Evolutionary conservation across 2,888 invertebrate species (phyloP).

Genomic region (Plebejus anna): DNA sequence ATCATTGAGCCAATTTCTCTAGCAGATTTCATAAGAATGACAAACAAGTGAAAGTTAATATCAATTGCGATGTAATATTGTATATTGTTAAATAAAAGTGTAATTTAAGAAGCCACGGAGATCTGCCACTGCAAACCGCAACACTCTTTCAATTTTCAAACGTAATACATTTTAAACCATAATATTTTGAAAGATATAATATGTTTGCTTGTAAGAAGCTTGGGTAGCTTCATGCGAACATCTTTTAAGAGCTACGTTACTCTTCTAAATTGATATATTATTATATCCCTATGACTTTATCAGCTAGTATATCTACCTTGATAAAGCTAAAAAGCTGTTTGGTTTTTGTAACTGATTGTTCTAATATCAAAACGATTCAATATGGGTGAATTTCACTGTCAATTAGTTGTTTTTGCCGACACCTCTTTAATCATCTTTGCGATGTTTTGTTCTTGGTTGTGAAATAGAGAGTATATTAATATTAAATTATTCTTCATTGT

Average conservation of each 20-base stretch:
- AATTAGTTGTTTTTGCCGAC: not conserved
- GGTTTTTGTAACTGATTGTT: not conserved
- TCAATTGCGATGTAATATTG: not conserved
- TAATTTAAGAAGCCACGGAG: not conserved
- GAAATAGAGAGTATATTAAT: not conserved
- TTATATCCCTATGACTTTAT: not conserved
- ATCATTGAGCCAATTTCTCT: not conserved
- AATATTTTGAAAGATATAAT: too few species aligned
- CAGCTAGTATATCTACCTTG: not conserved
- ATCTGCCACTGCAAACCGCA: not conserved
- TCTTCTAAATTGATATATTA: not conserved
- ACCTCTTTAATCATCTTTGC: not conserved
- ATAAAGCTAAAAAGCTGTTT: not conserved
- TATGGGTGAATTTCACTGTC: not conserved
- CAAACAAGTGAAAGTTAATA: conserved; percentile 1
- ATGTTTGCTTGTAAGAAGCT: too few species aligned
- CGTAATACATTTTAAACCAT: not conserved
- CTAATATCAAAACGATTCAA: not conserved
- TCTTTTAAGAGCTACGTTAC: not conserved
- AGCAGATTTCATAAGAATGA: not conserved
- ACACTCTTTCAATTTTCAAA: not conserved
- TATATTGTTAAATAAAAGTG: conserved; percentile 1
- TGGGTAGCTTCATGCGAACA: not conserved
- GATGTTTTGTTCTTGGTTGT: not conserved
- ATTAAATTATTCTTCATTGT: not conserved